Percentiles rank a stretch among this genome's conserved stretches.
Evolutionary conservation across 2,113 vertebrate species (phyloP).

Genomic region (Chamaea fasciata): DNA sequence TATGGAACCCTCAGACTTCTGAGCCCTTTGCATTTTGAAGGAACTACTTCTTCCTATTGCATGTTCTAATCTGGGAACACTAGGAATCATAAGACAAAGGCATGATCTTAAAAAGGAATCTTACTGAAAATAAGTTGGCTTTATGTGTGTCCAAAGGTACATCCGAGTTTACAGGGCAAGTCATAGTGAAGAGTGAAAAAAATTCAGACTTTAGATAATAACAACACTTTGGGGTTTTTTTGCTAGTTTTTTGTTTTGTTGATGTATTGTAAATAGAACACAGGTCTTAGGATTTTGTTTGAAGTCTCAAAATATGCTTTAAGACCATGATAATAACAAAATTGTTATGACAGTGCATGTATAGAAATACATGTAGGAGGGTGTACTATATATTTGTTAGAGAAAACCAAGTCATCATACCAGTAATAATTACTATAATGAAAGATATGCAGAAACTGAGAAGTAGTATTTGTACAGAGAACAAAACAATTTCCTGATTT

Average conservation of each 20-base stretch:
- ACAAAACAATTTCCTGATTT: neutral
- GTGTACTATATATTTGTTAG: neutral
- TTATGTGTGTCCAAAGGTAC: neutral
- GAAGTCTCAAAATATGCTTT: neutral
- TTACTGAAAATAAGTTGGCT: neutral
- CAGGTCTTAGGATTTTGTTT: neutral
- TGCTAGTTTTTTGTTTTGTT: neutral
- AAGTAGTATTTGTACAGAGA: neutral
- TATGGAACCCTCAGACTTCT: neutral
- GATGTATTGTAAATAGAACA: neutral
- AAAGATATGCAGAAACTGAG: neutral
- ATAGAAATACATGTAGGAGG: neutral
- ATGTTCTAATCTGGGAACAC: neutral
- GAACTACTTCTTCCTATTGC: neutral
- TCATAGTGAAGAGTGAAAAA: neutral
- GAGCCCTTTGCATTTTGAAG: neutral
- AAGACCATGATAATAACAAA: neutral
- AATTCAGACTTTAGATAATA: neutral
- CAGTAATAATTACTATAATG: neutral
- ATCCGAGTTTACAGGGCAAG: neutral
- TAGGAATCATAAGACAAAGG: neutral
- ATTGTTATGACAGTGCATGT: neutral
- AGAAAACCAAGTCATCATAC: neutral
- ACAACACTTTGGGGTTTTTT: neutral
- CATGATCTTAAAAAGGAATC: neutral